Evolutionary conservation across 2,113 vertebrate genomes (phyloP).

Genomic region (Laticauda laticaudata): DNA sequence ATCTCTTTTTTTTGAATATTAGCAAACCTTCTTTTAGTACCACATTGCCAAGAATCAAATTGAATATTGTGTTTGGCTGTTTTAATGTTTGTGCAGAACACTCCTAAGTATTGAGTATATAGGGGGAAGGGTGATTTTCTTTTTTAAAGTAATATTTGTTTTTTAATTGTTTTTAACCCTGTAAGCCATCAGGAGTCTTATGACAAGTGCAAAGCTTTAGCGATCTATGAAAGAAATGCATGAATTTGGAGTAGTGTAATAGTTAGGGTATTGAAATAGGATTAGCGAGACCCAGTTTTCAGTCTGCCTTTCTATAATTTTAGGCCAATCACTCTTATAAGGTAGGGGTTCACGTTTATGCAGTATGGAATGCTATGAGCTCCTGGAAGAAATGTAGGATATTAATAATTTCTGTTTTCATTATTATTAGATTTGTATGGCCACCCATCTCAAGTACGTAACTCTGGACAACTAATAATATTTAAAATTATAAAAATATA

Average conservation of each 20-base stretch:
- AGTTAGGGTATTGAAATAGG: not conserved
- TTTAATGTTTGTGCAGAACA: not conserved
- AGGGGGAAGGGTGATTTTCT: not conserved
- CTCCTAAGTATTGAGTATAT: not conserved
- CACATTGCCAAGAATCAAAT: slow-evolving; percentile 14
- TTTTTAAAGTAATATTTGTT: not conserved
- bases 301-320: not conserved
- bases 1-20: not conserved
- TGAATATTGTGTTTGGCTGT: not conserved
- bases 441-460: not conserved
- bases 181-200: not conserved
- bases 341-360: not conserved
- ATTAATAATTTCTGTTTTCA: not conserved
- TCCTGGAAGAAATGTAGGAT: not conserved
- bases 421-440: not conserved
- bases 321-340: not conserved
- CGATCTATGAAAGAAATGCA: not conserved
- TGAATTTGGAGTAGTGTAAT: not conserved
- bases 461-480: not conserved
- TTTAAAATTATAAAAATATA: not conserved
- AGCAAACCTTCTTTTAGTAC: slow-evolving; percentile 1
- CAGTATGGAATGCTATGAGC: not conserved
- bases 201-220: not conserved
- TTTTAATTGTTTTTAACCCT: not conserved
- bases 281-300: not conserved